These are phyloP conservation scores for Hirtodrosophila duncani DNA, from an alignment of 2,888 invertebrate genomes.

Conservation along the genomic window DNA sequence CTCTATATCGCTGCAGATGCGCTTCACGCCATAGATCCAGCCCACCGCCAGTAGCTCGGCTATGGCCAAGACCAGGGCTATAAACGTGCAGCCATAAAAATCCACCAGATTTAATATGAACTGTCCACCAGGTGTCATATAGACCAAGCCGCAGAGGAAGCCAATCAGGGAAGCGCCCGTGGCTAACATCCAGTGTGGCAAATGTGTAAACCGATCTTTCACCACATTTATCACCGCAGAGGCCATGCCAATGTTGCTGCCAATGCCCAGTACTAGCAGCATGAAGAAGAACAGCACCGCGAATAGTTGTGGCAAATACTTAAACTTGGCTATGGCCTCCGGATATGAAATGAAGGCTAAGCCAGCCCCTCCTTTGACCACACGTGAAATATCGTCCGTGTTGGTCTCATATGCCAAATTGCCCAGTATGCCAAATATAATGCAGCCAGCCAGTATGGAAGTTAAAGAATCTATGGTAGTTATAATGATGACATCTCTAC, in stretches of 20 bases:
- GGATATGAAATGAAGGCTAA: slow-evolving; percentile 88
- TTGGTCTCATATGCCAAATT: slow-evolving; percentile 85
- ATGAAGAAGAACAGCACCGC: slow-evolving; percentile 81
- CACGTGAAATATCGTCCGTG: slow-evolving; percentile 81
- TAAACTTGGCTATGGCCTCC: slow-evolving; percentile 81
- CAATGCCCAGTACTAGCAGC: slow-evolving; percentile 80
- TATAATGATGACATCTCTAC: slow-evolving; percentile 88
- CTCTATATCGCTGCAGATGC: slow-evolving; percentile 86
- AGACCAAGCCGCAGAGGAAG: slow-evolving; percentile 81
- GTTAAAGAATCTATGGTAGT: slow-evolving; percentile 90
- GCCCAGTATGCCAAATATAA: slow-evolving; percentile 90
- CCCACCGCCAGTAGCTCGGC: slow-evolving; percentile 84
- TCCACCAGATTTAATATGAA: slow-evolving; percentile 86
- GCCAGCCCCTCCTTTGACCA: slow-evolving; percentile 87
- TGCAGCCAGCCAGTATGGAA: slow-evolving; percentile 88
- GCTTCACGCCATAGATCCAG: slow-evolving; percentile 87
- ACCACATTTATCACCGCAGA: slow-evolving; percentile 79
- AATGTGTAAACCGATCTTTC: slow-evolving; percentile 78
- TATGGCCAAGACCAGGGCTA: slow-evolving; percentile 84
- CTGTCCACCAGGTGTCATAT: slow-evolving; percentile 86
- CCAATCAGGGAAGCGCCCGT: slow-evolving; percentile 78
- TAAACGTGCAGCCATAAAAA: slow-evolving; percentile 86
- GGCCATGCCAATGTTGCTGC: slow-evolving; percentile 79
- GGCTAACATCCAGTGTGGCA: slow-evolving; percentile 80
- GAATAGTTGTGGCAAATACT: slow-evolving; percentile 80